These are phyloP conservation scores for Corapipo altera DNA, from an alignment of 2,113 vertebrate genomes.

Conservation along the genomic window DNA sequence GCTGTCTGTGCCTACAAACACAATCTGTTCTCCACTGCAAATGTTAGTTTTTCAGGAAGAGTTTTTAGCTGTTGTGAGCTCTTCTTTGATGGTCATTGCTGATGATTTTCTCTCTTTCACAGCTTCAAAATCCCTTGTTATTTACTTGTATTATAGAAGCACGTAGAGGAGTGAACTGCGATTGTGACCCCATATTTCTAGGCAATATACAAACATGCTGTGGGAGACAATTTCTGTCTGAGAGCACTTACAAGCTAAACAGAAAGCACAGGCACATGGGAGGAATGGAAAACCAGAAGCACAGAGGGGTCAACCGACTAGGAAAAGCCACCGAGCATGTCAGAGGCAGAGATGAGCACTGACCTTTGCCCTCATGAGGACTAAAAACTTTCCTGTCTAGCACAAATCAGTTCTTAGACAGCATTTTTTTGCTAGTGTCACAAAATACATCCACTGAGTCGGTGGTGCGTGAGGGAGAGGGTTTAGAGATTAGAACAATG, in stretches of 20 bases:
- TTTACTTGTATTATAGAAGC: conserved; percentile 1
- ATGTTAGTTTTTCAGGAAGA: background rate
- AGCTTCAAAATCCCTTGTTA: background rate
- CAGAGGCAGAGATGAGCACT: conserved; percentile 10
- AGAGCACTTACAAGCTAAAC: conserved; percentile 1
- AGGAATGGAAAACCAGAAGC: conserved; percentile 16
- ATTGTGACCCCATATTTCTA: conserved; percentile 14
- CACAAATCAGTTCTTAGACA: background rate
- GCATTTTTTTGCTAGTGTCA: background rate
- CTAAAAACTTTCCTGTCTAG: background rate
- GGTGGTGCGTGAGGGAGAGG: rapidly evolving
- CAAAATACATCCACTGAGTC: background rate
- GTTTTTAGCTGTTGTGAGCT: background rate
- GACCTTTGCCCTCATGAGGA: background rate
- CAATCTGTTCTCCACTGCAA: background rate
- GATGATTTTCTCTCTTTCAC: background rate
- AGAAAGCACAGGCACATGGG: background rate
- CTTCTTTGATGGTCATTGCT: background rate
- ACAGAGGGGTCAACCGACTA: background rate
- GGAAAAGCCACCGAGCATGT: background rate
- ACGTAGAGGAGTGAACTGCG: background rate
- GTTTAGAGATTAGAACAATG: background rate
- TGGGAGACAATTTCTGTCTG: background rate
- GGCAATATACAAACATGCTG: conserved; percentile 9
- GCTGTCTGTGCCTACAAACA: background rate